Evolutionary conservation across 30 jellyfish, hydroid and myxozoan species (phyloP).

Genomic region (Clytia hemisphaerica): DNA sequence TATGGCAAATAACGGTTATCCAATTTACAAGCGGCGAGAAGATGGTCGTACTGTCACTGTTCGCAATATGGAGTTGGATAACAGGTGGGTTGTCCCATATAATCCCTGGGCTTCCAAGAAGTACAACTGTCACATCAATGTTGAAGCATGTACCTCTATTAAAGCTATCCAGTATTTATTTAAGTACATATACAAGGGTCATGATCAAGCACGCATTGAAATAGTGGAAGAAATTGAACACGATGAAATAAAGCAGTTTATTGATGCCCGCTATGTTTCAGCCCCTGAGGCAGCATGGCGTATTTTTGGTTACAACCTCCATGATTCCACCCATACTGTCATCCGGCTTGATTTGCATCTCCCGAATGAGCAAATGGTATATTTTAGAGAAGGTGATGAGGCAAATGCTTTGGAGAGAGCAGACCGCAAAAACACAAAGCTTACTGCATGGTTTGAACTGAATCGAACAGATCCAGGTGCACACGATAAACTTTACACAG

Average conservation of each 20-base stretch:
- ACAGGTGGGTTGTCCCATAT: constrained; percentile 62
- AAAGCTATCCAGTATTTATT: constrained; percentile 32
- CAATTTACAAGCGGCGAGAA: constrained; percentile 51
- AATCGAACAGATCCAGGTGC: constrained; percentile 35
- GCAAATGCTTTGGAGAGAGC: constrained; percentile 30
- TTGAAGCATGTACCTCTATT: constrained; percentile 36
- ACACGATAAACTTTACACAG: constrained; percentile 24
- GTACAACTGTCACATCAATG: constrained; percentile 43
- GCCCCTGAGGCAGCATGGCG: constrained; percentile 64
- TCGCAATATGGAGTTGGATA: constrained; percentile 22
- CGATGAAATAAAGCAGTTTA: too few species aligned
- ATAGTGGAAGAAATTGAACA: too few species aligned
- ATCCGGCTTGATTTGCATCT: constrained; percentile 51
- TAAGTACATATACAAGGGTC: too few species aligned
- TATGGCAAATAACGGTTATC: constrained; percentile 40
- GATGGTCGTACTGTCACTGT: constrained; percentile 16
- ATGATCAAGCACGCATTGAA: too few species aligned
- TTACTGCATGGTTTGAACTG: constrained; percentile 47
- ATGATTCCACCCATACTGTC: constrained; percentile 26
- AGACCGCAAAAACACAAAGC: constrained; percentile 27
- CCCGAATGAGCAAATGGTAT: constrained; percentile 42
- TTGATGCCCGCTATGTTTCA: constrained; percentile 40
- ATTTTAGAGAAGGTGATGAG: constrained; percentile 27
- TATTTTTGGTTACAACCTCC: constrained; percentile 14
- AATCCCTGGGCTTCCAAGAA: constrained; percentile 28